Base-by-base conservation (phyloP, 2,888 invertebrate species). In the Tenthredo scrophulariae region DNA sequence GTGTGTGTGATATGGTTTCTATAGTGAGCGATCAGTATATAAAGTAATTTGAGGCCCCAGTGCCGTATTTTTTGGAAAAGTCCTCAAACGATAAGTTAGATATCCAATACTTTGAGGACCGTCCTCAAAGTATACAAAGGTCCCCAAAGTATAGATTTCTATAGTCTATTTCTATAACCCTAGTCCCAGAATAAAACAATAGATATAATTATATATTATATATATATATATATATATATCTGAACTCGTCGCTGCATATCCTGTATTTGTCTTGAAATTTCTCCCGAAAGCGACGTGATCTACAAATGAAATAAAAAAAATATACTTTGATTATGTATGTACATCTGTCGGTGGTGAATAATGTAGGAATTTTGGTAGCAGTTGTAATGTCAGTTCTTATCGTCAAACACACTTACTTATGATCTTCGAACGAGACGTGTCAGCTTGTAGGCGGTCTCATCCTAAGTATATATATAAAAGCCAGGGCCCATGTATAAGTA, bases 381-480 rank as follows among this genome's bases (percentile, higher is more conserved):
- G 46, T 75, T 13, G 46, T 43, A 15, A 26, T 50, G 22, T 40
- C 13, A 74, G n/a, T 1, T 54, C 29, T 77, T 50, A 77, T 77
- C 77, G 77, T 77, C 54, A 54, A 77, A 50, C 54, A 50, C 13
- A 75, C 46, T 50, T 50, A 75, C 50, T 75, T 50, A 50, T 50
- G 46, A 74, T 74, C 72, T 72, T 72, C 43, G 72, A 40, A 18
- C 77, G 15, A n/a, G 29, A 2, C 54, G 33, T 15, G 77, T 77
- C 29, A 33, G 54, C 46, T 77, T 77, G 54, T 77, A 77, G 77
- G 77, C 77, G 77, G 77, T 77, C 77, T 77, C 54, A 50, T 50
- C 46, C 77, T 77, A 54, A 77, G 77, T 67, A 18, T 77, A 77
- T 77, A 77, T 77, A 77, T 77, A 26, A 77, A 77, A 77, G 77